A percentile compares a stretch with the other conserved stretches of the same genome.
Conservation (phyloP, 2,113 vertebrate species). For the Choloepus hoffmanni region DNA sequence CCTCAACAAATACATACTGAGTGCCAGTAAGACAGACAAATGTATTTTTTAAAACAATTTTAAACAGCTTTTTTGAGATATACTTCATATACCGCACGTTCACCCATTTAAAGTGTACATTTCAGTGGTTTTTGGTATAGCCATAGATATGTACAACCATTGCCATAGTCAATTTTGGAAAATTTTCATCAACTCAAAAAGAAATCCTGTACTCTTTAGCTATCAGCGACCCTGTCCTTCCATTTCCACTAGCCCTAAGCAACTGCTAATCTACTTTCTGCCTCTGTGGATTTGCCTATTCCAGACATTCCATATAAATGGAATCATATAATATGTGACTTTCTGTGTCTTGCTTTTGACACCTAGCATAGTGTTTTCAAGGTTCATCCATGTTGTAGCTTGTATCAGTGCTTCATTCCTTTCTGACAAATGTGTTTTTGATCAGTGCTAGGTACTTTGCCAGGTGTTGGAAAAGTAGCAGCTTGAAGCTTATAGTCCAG, state of each 20-base stretch:
- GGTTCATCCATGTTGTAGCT: rapidly evolving
- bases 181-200: not conserved
- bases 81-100: rapidly evolving
- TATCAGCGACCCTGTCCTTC: rapidly evolving
- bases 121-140: rapidly evolving
- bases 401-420: not conserved
- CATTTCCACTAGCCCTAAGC: not conserved
- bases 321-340: rapidly evolving
- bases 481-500: rapidly evolving
- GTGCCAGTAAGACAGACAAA: rapidly evolving
- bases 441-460: not conserved
- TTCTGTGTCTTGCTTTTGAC: not conserved
- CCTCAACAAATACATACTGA: not conserved
- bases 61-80: not conserved
- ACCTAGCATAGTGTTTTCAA: rapidly evolving
- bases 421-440: rapidly evolving
- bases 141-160: not conserved
- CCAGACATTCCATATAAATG: not conserved
- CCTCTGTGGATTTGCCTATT: not conserved
- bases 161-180: too few relatives aligned
- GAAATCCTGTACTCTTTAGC: not conserved
- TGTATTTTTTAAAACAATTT: rapidly evolving
- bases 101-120: not conserved
- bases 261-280: not conserved
- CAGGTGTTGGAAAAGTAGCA: too few relatives aligned